These are phyloP conservation scores for Dipodomys ordii DNA, from an alignment of 2,113 vertebrate species.

Conservation along the genomic window DNA sequence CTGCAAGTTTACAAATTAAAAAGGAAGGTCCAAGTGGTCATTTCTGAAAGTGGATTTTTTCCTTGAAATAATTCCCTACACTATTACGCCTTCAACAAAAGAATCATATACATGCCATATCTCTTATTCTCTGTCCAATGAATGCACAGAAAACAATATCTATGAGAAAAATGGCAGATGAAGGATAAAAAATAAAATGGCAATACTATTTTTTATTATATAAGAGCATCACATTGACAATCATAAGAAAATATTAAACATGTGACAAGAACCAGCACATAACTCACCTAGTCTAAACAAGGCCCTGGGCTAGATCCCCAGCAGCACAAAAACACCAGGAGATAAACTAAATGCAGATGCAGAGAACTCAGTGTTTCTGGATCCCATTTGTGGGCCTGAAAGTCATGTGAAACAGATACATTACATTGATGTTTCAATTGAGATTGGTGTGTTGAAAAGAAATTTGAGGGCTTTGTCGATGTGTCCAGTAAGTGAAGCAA, in stretches of 20 bases:
- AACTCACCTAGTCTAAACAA: neutral
- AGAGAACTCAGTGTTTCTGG: too few relatives aligned
- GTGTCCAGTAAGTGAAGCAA: too few relatives aligned
- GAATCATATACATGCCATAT: neutral
- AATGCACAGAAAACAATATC: neutral
- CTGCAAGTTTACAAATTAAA: neutral
- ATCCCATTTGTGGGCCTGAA: too few relatives aligned
- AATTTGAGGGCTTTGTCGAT: too few relatives aligned
- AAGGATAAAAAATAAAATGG: neutral
- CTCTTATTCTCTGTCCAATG: neutral
- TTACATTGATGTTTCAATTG: too few relatives aligned
- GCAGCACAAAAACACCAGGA: too few relatives aligned
- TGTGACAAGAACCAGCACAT: neutral
- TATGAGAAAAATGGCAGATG: neutral
- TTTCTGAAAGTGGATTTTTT: constrained; percentile 23
- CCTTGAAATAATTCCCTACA: neutral
- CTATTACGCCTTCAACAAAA: neutral
- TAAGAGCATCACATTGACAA: neutral
- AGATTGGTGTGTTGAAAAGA: too few relatives aligned
- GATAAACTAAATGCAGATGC: too few relatives aligned
- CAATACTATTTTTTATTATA: neutral
- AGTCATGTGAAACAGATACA: too few relatives aligned
- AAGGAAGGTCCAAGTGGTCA: neutral
- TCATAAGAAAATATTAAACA: neutral
- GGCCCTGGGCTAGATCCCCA: too few relatives aligned